Evolutionary conservation across 1,140 invertebrate genomes (phyloP).

Genomic region (Propsilocerus akamusi): DNA sequence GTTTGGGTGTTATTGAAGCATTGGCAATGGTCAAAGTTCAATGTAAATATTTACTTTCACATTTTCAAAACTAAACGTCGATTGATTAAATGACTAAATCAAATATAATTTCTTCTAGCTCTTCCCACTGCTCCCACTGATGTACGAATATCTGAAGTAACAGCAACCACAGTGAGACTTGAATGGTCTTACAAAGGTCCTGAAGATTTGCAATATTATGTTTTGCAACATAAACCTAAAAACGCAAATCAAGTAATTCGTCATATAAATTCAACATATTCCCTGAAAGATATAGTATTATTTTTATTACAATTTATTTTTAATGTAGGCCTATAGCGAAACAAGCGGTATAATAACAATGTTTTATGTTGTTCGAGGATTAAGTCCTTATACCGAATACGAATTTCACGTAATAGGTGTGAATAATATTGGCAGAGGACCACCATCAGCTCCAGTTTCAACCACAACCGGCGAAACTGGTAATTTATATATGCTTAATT

Average conservation of each 20-base stretch:
- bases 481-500: constrained; percentile 31
- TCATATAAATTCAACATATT: not conserved
- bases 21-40: constrained; percentile 82
- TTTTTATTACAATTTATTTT: constrained; percentile 3
- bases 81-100: not conserved
- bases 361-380: constrained; percentile 73
- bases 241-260: constrained; percentile 44
- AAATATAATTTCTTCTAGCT: constrained; percentile 32
- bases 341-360: constrained; percentile 83
- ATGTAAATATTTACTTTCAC: constrained; percentile 43
- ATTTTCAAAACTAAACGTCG: not conserved
- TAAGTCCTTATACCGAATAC: constrained; percentile 91
- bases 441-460: constrained; percentile 62
- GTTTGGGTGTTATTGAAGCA: constrained; percentile 77
- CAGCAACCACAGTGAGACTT: constrained; percentile 69
- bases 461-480: constrained; percentile 93
- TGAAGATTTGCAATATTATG: constrained; percentile 80
- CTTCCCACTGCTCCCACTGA: constrained; percentile 34
- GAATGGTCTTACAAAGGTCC: constrained; percentile 76
- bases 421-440: constrained; percentile 79
- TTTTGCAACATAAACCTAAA: constrained; percentile 89
- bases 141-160: constrained; percentile 12
- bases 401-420: constrained; percentile 91
- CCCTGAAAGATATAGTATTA: not conserved
- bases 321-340: constrained; percentile 51